Conservation (phyloP, 2,797 vertebrate genomes). For the Toxotes lorentzi region DNA sequence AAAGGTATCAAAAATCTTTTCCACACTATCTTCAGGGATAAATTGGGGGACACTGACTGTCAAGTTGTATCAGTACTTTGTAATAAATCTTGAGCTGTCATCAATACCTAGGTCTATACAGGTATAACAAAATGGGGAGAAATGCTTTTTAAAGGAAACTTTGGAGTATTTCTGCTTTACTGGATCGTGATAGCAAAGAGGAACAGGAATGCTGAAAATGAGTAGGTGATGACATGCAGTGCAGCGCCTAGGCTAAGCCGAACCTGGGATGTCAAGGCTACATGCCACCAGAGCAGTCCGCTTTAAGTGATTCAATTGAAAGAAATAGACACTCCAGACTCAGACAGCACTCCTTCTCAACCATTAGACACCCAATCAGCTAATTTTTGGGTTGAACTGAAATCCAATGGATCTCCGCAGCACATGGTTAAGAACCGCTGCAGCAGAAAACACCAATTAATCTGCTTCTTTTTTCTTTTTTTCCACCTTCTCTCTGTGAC, state of each 20-base stretch:
- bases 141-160: neutral
- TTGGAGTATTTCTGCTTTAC: neutral
- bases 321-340: conserved; percentile 18
- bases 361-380: conserved; percentile 15
- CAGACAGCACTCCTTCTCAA: conserved; percentile 13
- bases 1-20: neutral
- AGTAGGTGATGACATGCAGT: neutral
- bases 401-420: conserved; percentile 11
- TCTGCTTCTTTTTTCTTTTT: neutral
- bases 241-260: neutral
- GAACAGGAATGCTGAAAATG: neutral
- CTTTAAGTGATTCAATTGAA: conserved; percentile 32
- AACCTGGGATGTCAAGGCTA: conserved; percentile 23
- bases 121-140: neutral
- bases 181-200: neutral
- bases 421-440: conserved; percentile 14
- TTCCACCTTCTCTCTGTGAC: neutral
- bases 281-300: conserved; percentile 7
- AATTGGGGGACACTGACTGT: neutral
- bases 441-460: conserved; percentile 40
- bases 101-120: neutral
- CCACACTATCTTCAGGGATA: neutral
- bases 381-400: conserved; percentile 1
- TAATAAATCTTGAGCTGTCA: neutral
- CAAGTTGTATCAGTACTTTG: neutral